Conservation (phyloP, 2,888 invertebrate species). For the Heteropelma amictum region DNA sequence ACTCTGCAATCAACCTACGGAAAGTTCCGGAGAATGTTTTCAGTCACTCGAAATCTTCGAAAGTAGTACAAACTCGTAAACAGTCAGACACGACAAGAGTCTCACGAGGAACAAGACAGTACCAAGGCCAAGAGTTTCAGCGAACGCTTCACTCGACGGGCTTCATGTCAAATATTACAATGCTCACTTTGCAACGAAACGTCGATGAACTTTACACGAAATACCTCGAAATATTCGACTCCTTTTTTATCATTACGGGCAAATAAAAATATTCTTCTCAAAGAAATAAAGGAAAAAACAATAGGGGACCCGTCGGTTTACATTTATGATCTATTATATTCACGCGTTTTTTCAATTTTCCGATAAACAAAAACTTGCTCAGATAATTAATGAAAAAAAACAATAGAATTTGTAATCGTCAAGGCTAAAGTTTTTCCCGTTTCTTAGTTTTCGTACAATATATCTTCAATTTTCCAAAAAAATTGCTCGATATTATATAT, state of each 20-base stretch:
- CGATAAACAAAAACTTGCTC: too few species aligned
- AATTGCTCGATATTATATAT: too few species aligned
- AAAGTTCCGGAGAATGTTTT: constrained; percentile 12
- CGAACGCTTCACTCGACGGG: constrained; percentile 3
- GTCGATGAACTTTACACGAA: constrained; percentile 15
- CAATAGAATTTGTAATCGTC: too few species aligned
- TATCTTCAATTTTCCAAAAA: too few species aligned
- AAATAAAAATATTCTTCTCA: too few species aligned
- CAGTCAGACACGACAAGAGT: constrained; percentile 21
- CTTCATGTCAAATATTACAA: constrained; percentile 11
- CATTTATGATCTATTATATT: too few species aligned
- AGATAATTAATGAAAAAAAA: too few species aligned
- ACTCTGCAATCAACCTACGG: background rate
- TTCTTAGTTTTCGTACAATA: too few species aligned
- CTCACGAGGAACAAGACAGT: background rate
- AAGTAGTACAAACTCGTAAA: constrained; percentile 33
- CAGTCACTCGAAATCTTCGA: constrained; percentile 6
- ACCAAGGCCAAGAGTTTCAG: background rate
- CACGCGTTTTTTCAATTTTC: too few species aligned
- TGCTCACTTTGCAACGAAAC: constrained; percentile 36
- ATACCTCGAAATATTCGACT: background rate
- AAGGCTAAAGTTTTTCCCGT: too few species aligned
- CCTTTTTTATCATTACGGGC: background rate
- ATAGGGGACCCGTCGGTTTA: too few species aligned
- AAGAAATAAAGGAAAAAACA: too few species aligned